Evolutionary conservation across 2,797 vertebrate genomes (phyloP), one percentile per base, ranked within the genome.

Genomic region (Sylvilagus floridanus): DNA sequence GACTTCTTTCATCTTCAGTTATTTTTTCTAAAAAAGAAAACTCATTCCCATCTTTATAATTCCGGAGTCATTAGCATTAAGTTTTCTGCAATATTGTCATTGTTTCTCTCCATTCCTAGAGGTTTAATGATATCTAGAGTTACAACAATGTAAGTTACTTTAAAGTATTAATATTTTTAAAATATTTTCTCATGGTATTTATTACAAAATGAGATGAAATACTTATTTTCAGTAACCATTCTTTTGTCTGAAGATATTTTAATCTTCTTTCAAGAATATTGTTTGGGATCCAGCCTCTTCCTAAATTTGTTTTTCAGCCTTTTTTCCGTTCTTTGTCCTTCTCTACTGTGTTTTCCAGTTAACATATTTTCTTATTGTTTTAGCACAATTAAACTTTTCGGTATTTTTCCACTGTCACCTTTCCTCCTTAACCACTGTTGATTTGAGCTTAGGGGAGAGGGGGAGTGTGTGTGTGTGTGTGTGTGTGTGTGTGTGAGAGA

Each of bases 181-280:
- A 93, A 8, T 57, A 84, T 94, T 90, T 91, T 54, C 26, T 78
- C 65, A 90, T 54, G 14, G 69, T 3, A 22, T 1, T 0, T 2
- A 95, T 52, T 69, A 84, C 92, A 75, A 83, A 93, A 7, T 22
- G 42, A 88, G 26, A 68, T 65, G 50, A 95, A 76, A 66, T 19
- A 7, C 79, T 88, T 35, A 72, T 2, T 2, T 35, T 60, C 83
- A 86, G 87, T 68, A 88, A 91, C 52, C 6, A 24, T 68, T 54
- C 85, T 77, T 92, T 95, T 92, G 47, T 4, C 26, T 52, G 84
- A 84, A 95, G 16, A 83, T 82, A 93, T 16, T 96, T 88, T 81
- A 75, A 73, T 87, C 6, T 63, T 16, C 66, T 90, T 71, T 65
- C 63, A 84, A 84, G n/a, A 77, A 77, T 1, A 87, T 4, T 57